Base-by-base conservation (phyloP, 1,140 invertebrate species). In the Diabrotica undecimpunctata region DNA sequence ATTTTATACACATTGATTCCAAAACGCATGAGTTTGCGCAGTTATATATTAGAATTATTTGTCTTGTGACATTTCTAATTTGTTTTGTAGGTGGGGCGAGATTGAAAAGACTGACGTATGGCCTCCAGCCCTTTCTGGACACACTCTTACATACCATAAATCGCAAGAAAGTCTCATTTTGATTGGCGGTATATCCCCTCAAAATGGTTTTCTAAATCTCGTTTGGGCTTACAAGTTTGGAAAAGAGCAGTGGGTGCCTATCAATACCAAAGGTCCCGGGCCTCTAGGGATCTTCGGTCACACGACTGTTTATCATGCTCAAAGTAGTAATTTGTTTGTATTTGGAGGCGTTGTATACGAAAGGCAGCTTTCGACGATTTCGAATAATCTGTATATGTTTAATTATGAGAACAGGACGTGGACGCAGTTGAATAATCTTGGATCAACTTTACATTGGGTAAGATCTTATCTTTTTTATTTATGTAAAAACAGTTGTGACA, bases 211-310 rank as follows among this genome's bases (percentile, higher is more conserved):
- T 72, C 81, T 91, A 60, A 85, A 90, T 62, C 85, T 87, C 37
- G 84, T 94, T 7, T 95, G 91, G 88, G 89, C 93, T 70, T 97
- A 91, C 71, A 86, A 93, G 77, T 77, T 93, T 0, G 87, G 89
- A 66, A 85, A 81, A 10, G 86, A 88, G 36, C 83, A 84, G 14
- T 82, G 85, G 66, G 46, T 62, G 13, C 83, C 83, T 59, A 74
- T 93, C 50, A 79, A 58, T n/a, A 88, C 87, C 0, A 80, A 80
- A 65, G 94, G 94, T 12, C 85, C 89, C 25, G 85, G 86, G 36
- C 93, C 94, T 8, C 78, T 88, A 2, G 93, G 93, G 54, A 83
- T 98, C 25, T 97, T 92, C 76, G 95, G 95, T 0, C 96, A 98
- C 78, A 91, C 88, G 41, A 90, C 94, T 0, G 91, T 96, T 0